These are phyloP conservation scores for Pollenia angustigena DNA, from an alignment of 2,888 invertebrate species.

Conservation along the genomic window DNA sequence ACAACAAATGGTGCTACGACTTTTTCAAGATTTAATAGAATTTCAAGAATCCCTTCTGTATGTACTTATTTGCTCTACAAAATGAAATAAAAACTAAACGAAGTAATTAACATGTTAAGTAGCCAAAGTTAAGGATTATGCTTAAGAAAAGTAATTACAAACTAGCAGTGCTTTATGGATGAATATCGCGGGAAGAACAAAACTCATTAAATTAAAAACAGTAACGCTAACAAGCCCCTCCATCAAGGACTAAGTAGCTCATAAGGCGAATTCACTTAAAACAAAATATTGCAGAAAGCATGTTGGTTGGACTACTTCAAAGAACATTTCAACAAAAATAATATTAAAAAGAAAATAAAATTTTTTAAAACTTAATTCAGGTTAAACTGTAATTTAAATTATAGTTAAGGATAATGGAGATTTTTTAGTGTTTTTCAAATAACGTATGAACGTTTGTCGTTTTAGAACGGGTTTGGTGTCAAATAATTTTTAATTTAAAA, in stretches of 20 bases:
- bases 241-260: constrained; percentile 42
- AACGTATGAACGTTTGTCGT: no score
- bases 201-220: constrained; percentile 69
- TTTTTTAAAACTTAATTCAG: constrained; percentile 22
- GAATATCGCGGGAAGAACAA: constrained; percentile 20
- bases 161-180: constrained; percentile 64
- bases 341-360: constrained; percentile 13
- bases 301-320: constrained; percentile 47
- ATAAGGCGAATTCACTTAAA: constrained; percentile 41
- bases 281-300: constrained; percentile 46
- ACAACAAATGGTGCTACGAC: background rate
- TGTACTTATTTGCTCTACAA: constrained; percentile 2
- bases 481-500: no score
- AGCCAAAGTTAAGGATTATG: constrained; percentile 73
- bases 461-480: no score
- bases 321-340: constrained; percentile 44
- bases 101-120: constrained; percentile 73
- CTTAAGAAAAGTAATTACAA: constrained; percentile 72
- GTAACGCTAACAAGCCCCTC: constrained; percentile 39
- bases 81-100: constrained; percentile 61
- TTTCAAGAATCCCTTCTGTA: constrained; percentile 33
- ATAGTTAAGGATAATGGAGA: background rate
- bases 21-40: constrained; percentile 43
- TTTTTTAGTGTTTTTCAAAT: no score
- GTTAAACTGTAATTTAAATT: constrained; percentile 23